Evolutionary conservation across 2,888 invertebrate species (phyloP), one percentile per base, ranked within the genome.

Genomic region (Emmelina monodactyla): DNA sequence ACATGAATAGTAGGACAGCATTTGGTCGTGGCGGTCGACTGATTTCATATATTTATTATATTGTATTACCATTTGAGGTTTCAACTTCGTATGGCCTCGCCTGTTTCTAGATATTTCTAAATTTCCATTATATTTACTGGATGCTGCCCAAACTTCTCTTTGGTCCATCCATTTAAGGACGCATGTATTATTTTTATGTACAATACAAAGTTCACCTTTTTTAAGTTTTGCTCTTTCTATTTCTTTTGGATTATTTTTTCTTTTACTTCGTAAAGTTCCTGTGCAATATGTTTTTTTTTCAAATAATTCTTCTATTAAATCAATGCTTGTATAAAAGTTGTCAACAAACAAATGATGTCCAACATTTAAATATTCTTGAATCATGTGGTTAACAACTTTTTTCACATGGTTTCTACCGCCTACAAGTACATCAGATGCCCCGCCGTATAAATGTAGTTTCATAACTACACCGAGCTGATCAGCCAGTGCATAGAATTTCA

Each of bases 371-470:
- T 39, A 39, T 37, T 40, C 39, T 37, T 44, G 32, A 33, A 49
- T 32, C 11, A 52, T 38, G 30, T 45, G 22, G 31, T 45, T 30
- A 2, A 53, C 47, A 14, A 51, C 42, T 37, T 50, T 45, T 16
- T 41, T 41, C 1, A 45, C 41, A 38, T 56, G 51, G 11, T 47
- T 49, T 41, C 45, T 46, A 19, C 53, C 54, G 32, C 41, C 44
- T 46, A 16, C 53, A 53, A 33, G 31, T 28, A 35, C 35, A 16
- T 41, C 41, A 25, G 15, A 15, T 16, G 41, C 33, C 15, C 59
- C 55, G 31, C 49, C 51, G 42, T 58, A 60, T 13, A 55, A 37
- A 12, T 45, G 39, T 39, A 53, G 41, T 41, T 55, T 53, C 36
- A 49, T 34, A 22, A 55, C 40, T 7, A 45, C 33, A 2, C 46